Percentiles rank a stretch among this genome's conserved stretches.
phyloP scores from a whole-genome alignment of 2,113 vertebrate genomes.

The Salminus brasiliensis region DNA sequence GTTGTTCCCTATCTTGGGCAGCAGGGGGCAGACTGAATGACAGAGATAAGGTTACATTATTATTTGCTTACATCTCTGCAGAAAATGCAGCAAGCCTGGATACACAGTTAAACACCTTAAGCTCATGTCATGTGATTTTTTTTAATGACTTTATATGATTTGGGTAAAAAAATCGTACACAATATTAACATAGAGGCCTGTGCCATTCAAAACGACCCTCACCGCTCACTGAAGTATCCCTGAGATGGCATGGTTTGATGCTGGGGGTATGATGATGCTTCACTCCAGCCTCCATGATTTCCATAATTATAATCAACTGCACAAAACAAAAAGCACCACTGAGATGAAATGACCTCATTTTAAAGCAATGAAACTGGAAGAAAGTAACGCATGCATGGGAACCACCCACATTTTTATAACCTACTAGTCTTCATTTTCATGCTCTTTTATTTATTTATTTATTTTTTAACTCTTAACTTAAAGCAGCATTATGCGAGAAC shows the following conservation, averaged over 20 bases:
- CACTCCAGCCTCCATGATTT: conserved; percentile 86
- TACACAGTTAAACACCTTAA: neutral
- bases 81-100: neutral
- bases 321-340: conserved; percentile 6
- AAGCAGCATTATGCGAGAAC: no score
- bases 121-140: neutral
- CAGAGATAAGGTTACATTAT: neutral
- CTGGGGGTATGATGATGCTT: conserved; percentile 84
- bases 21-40: conserved; percentile 78
- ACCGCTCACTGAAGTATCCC: conserved; percentile 95
- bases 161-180: no score
- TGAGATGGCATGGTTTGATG: conserved; percentile 90
- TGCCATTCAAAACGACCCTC: conserved; percentile 1
- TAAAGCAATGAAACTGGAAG: neutral
- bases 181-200: no score
- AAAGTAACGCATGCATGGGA: no score
- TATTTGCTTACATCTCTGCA: neutral
- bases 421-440: no score
- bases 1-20: conserved; percentile 86
- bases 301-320: conserved; percentile 87
- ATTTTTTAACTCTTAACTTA: no score
- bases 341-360: neutral
- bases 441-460: no score
- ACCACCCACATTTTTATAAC: no score
- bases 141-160: no score